Conservation (phyloP, 2,797 vertebrate species). For the Pseudotriccus pelzelni region DNA sequence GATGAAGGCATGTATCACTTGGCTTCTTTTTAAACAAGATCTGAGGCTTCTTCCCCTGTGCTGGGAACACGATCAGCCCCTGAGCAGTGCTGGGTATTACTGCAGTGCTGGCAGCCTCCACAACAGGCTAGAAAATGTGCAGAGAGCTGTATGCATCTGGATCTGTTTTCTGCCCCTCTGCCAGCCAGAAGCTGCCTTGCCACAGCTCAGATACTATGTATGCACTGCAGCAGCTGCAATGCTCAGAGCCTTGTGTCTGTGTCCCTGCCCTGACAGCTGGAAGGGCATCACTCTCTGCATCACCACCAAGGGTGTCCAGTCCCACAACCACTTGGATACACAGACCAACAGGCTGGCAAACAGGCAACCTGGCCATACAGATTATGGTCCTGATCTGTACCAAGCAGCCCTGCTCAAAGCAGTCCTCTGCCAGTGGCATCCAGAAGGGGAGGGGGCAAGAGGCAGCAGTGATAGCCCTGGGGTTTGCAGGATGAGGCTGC, state of each 20-base stretch:
- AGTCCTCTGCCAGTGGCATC: not conserved
- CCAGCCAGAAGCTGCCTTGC: not conserved
- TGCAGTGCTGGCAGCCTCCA: not conserved
- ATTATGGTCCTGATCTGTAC: not conserved
- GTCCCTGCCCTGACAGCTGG: not conserved
- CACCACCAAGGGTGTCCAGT: not conserved
- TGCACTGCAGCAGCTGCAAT: fast-evolving
- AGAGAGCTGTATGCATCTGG: not conserved
- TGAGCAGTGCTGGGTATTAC: not conserved
- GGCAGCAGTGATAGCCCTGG: not conserved
- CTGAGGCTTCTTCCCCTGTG: not conserved
- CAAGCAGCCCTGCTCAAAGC: not conserved
- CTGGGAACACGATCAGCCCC: not conserved
- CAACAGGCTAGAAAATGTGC: not conserved
- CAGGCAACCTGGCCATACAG: not conserved
- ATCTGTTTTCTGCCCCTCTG: not conserved
- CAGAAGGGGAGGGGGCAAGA: not conserved
- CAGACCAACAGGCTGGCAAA: not conserved
- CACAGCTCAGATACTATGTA: fast-evolving
- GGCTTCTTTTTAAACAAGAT: not conserved
- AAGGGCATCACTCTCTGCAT: not conserved
- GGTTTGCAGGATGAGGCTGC: not conserved
- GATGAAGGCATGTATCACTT: not conserved
- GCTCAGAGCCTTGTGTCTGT: not conserved
- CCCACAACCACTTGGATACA: not conserved